A percentile compares a stretch with the other conserved stretches of the same genome.
Conservation (phyloP, 2,888 invertebrate species). For the Monochamus alternatus region DNA sequence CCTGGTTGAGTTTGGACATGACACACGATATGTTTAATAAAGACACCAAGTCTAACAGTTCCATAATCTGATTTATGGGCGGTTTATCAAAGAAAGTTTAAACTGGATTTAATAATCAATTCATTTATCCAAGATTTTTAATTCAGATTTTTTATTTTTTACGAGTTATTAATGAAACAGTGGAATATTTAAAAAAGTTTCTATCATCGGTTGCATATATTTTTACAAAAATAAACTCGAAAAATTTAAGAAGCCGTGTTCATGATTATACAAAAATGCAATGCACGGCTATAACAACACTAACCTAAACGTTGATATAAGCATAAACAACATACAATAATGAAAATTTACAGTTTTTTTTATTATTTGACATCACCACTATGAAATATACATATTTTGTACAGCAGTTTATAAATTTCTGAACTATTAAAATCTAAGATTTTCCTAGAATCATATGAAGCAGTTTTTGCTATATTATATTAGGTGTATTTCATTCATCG, state of each 20-base stretch:
- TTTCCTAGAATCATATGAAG: conserved; percentile 13
- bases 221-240: conserved; percentile 6
- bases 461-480: background rate
- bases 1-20: too few species aligned
- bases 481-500: background rate
- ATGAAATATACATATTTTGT: conserved; percentile 28
- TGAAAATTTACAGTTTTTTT: conserved; percentile 30
- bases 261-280: conserved; percentile 54
- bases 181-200: too few species aligned
- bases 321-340: conserved; percentile 27
- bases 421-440: background rate
- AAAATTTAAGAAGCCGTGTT: conserved; percentile 53
- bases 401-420: conserved; percentile 24
- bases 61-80: too few species aligned
- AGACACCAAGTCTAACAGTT: too few species aligned
- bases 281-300: conserved; percentile 64
- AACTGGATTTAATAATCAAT: too few species aligned
- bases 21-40: too few species aligned
- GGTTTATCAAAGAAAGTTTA: too few species aligned
- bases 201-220: too few species aligned
- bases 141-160: too few species aligned
- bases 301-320: conserved; percentile 60
- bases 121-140: too few species aligned
- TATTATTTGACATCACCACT: conserved; percentile 29
- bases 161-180: too few species aligned